phyloP scores from a whole-genome alignment of 1,140 invertebrate species.

The silkworm (Bombyx mori) region ASM3026992v2 NC_085131.1:9275001-9275500 shows the following conservation, averaged over 20 bases:
- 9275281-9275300: too few relatives aligned
- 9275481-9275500: constrained; percentile 96
- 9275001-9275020: constrained; percentile 38
- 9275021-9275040: constrained; percentile 37
- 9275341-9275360: too few relatives aligned
- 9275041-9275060: constrained; percentile 24
- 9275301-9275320: too few relatives aligned
- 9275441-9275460: constrained; percentile 56
- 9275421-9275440: constrained; percentile 29
- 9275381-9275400: too few relatives aligned
- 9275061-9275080: constrained; percentile 7
- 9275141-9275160: background rate
- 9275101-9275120: constrained; percentile 2
- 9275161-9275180: too few relatives aligned
- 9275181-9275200: too few relatives aligned
- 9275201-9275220: too few relatives aligned
- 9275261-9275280: too few relatives aligned
- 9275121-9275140: constrained; percentile 4
- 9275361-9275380: too few relatives aligned
- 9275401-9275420: background rate
- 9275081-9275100: background rate
- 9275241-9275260: too few relatives aligned
- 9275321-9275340: too few relatives aligned
- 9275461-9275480: constrained; percentile 86
- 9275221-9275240: too few relatives aligned